These are phyloP conservation scores for Eufriesea mexicana DNA, from an alignment of 1,140 invertebrate genomes.

Conservation along the genomic window DNA sequence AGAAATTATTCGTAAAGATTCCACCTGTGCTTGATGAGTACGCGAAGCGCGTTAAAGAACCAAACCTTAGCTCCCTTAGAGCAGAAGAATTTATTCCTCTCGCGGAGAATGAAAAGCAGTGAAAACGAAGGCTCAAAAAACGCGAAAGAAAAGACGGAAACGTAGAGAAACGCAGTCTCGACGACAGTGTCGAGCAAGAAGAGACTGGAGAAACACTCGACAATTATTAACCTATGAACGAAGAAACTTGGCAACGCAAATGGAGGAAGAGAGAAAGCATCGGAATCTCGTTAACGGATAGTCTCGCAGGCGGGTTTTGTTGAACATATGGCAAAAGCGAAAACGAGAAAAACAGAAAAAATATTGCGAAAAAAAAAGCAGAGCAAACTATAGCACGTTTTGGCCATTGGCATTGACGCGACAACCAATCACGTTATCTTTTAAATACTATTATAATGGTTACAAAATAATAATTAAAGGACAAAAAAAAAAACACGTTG, in stretches of 20 bases:
- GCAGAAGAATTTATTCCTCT: conserved; percentile 13
- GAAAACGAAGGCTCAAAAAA: background rate
- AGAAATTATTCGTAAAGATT: background rate
- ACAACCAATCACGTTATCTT: conserved; percentile 82
- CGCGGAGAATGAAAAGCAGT: background rate
- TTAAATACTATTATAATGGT: conserved; percentile 76
- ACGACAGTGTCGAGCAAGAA: background rate
- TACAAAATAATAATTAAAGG: conserved; percentile 58
- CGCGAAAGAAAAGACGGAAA: background rate
- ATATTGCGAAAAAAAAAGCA: conserved; percentile 7
- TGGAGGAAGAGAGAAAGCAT: conserved; percentile 8
- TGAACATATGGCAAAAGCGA: conserved; percentile 28
- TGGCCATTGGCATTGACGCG: conserved; percentile 77
- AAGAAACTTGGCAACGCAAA: background rate
- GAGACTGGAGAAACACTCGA: background rate
- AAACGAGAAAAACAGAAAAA: conserved; percentile 16
- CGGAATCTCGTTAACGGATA: conserved; percentile 67
- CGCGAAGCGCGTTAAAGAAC: background rate
- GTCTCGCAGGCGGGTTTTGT: conserved; percentile 55
- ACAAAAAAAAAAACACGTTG: conserved; percentile 73
- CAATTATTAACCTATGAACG: background rate
- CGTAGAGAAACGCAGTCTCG: background rate
- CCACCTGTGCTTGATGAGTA: background rate
- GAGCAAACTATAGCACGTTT: conserved; percentile 60
- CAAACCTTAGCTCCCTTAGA: background rate